phyloP scores from a whole-genome alignment of 1,140 invertebrate species.

The Polypedilum pembai region DNA sequence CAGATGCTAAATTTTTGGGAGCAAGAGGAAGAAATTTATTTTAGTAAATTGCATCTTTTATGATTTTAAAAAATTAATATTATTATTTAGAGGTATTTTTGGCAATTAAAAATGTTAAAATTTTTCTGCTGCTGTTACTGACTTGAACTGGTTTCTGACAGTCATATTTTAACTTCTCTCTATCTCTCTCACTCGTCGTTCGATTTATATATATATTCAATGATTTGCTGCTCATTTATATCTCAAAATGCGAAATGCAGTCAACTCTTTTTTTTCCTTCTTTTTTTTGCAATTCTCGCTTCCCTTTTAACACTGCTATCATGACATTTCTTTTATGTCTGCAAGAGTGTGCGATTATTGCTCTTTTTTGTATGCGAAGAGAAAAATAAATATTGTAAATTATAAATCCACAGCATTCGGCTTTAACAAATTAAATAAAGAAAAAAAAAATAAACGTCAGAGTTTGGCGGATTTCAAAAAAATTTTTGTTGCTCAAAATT shows the following conservation, averaged over 20 bases:
- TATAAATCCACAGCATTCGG: constrained; percentile 1
- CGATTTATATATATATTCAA: constrained; percentile 20
- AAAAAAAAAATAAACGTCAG: not conserved
- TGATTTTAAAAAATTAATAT: too few species aligned
- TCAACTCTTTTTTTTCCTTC: constrained; percentile 1
- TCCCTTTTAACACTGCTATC: constrained; percentile 27
- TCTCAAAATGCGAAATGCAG: constrained; percentile 10
- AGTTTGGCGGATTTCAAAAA: too few species aligned
- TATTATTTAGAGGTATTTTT: too few species aligned
- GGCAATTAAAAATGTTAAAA: too few species aligned
- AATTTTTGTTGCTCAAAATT: too few species aligned
- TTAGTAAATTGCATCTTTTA: too few species aligned
- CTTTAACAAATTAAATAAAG: constrained; percentile 9
- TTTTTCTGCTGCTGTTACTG: not conserved
- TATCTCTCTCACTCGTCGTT: not conserved
- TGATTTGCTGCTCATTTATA: constrained; percentile 18
- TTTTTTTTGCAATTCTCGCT: constrained; percentile 19
- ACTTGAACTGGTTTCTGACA: constrained; percentile 5
- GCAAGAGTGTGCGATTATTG: not conserved
- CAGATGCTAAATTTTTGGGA: not conserved
- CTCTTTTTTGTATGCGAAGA: too few species aligned
- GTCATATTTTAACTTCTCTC: constrained; percentile 15
- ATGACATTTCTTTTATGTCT: constrained; percentile 21
- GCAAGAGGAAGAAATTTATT: too few species aligned
- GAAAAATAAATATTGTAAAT: not conserved